Percentiles rank a stretch among this genome's conserved stretches.
Conservation (phyloP, 2,113 vertebrate species). For the Circaetus gallicus region DNA sequence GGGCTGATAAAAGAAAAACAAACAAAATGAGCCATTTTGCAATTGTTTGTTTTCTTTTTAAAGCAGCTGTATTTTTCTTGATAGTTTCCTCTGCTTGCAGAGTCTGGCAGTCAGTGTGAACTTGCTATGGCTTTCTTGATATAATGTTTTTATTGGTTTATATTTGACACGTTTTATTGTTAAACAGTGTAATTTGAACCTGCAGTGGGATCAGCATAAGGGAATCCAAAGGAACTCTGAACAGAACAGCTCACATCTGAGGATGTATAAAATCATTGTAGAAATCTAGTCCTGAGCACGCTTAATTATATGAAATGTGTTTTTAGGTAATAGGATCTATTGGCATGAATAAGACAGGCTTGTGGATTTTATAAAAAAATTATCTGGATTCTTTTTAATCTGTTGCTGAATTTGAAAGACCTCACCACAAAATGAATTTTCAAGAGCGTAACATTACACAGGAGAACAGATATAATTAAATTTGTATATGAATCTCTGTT, state of each 20-base stretch:
- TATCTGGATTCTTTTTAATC: not conserved
- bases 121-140: not conserved
- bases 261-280: not conserved
- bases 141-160: not conserved
- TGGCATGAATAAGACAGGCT: not conserved
- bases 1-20: constrained; percentile 53
- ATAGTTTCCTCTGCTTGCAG: not conserved
- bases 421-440: not conserved
- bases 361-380: not conserved
- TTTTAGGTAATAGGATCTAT: not conserved
- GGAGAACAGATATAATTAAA: not conserved
- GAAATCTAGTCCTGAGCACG: not conserved
- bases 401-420: not conserved
- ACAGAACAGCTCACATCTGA: not conserved
- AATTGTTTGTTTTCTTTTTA: constrained; percentile 26
- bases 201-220: not conserved
- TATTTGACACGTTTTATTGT: not conserved
- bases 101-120: not conserved
- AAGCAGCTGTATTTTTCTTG: constrained; percentile 25
- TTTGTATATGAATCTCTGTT: not conserved
- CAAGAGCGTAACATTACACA: not conserved
- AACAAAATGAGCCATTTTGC: constrained; percentile 38
- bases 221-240: not conserved
- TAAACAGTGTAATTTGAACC: not conserved
- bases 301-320: not conserved